Evolutionary conservation across 2,113 vertebrate species (phyloP), one percentile per base, ranked within the genome.

Genomic region (Calonectris borealis): DNA sequence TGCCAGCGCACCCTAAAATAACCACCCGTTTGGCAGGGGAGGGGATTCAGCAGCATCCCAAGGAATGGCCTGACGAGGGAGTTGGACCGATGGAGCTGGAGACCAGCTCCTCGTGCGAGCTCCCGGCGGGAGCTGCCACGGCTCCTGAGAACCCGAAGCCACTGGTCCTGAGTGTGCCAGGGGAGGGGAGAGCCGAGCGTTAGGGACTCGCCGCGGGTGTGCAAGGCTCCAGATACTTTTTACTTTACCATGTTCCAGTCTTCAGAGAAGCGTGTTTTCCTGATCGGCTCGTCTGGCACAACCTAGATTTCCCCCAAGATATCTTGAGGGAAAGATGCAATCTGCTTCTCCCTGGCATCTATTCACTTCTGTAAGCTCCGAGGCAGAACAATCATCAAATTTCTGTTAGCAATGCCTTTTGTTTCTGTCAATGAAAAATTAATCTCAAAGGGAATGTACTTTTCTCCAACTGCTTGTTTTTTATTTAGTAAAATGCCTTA

Each of bases 161-260:
- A 16, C 13, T 2, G 1, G 32, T n/a, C 49, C 49, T 2, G 9
- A 16, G 5, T 9, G 25, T 24, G 11, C 51, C 38, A 8, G 48
- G 46, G 48, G 48, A 44, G 26, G 54, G 55, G 34, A 42, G 25
- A 72, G 44, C 29, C 4, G 14, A 24, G 36, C 7, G 1, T 24
- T 14, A n/a, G 66, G 65, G 38, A 6, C 20, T 42, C 36, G 2
- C 75, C 60, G 61, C 1, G 4, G 12, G 9, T 0, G 9, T 10
- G 14, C 24, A 9, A 40, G 24, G 40, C 57, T 40, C 66, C 49
- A 1, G 34, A 19, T 10, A 13, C 40, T 38, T 22, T 36, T 49
- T 31, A 21, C 11, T 60, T 44, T 6, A 27, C 22, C 48, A 1
- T 9, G 24, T 48, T 13, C 24, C 79, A 25, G 38, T 7, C 24